phyloP scores from a whole-genome alignment of 2,888 invertebrate genomes.

The Biston stratarius region DNA sequence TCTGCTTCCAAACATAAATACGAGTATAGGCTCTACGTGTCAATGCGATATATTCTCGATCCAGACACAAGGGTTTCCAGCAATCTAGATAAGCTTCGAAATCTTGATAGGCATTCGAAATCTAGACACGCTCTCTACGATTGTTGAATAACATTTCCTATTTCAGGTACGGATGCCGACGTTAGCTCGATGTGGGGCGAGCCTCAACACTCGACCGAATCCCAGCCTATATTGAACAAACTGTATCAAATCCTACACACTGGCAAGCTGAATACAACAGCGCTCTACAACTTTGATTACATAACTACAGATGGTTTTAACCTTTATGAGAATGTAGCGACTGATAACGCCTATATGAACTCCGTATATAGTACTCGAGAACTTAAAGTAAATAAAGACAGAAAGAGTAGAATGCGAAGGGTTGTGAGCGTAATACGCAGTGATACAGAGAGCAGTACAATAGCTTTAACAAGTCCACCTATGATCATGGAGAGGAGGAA shows the following conservation, averaged over 20 bases:
- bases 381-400: slow-evolving; percentile 40
- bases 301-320: slow-evolving; percentile 56
- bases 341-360: not conserved
- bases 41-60: slow-evolving; percentile 7
- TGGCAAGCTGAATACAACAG: slow-evolving; percentile 61
- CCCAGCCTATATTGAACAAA: slow-evolving; percentile 74
- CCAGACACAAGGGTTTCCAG: not conserved
- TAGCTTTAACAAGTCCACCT: slow-evolving; percentile 53
- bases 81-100: slow-evolving; percentile 19
- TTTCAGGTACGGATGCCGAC: slow-evolving; percentile 77
- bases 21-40: not conserved
- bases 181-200: slow-evolving; percentile 61
- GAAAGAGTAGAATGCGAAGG: slow-evolving; percentile 65
- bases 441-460: slow-evolving; percentile 54
- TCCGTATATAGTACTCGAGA: slow-evolving; percentile 3
- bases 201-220: slow-evolving; percentile 53
- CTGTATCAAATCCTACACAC: slow-evolving; percentile 78
- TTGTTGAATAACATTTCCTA: slow-evolving; percentile 39
- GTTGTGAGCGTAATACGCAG: slow-evolving; percentile 64
- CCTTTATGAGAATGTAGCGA: slow-evolving; percentile 50
- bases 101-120: slow-evolving; percentile 23
- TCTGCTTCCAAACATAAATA: too few relatives aligned
- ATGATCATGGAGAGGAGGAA: slow-evolving; percentile 64
- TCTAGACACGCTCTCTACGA: slow-evolving; percentile 17
- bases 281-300: slow-evolving; percentile 62